Evolutionary conservation across 2,113 vertebrate genomes (phyloP), one percentile per base, ranked within the genome.

Genomic region (Anoplopoma fimbria): DNA sequence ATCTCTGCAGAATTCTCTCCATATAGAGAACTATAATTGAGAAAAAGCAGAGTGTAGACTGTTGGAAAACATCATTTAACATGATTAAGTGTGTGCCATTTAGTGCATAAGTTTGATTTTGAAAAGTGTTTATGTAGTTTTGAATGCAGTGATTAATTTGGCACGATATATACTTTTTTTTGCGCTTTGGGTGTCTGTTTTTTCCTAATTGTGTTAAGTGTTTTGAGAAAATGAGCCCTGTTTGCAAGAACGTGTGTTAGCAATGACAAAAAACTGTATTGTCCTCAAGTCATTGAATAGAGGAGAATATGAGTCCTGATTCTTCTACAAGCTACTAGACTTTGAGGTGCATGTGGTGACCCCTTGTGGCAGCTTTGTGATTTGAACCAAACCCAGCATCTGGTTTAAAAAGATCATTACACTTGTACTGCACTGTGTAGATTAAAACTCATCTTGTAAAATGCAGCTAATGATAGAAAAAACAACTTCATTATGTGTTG

Each of bases 351-450:
- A 67, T 10, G 23, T 6, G 36, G 73, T 61, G 78, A 67, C 84
- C 67, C 74, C 81, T 71, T 73, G 68, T 86, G 78, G 81, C 1
- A 2, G 47, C 17, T 76, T 61, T 71, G 10, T 51, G 9, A 33
- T 49, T 34, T 53, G 4, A 19, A 45, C 17, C 57, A 29, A 79
- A 60, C 10, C 21, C 31, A 63, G 38, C 55, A 40, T 36, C 27
- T 49, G n/a, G 25, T 68, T 62, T 34, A 27, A 21, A 33, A 25
- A 69, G 34, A 75, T 34, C 29, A 49, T 21, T 57, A 23, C 63
- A 31, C 13, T 19, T 1, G 0, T 63, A 40, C 10, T 61, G 12
- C 40, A 38, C 3, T 42, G 4, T 7, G 9, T 31, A 53, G 21
- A 63, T 27, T 65, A 31, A 62, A 71, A 42, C 19, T 23, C 15